These are phyloP conservation scores for Sphyrna mokarran DNA, from an alignment of 2,113 vertebrate genomes.

Conservation along the genomic window DNA sequence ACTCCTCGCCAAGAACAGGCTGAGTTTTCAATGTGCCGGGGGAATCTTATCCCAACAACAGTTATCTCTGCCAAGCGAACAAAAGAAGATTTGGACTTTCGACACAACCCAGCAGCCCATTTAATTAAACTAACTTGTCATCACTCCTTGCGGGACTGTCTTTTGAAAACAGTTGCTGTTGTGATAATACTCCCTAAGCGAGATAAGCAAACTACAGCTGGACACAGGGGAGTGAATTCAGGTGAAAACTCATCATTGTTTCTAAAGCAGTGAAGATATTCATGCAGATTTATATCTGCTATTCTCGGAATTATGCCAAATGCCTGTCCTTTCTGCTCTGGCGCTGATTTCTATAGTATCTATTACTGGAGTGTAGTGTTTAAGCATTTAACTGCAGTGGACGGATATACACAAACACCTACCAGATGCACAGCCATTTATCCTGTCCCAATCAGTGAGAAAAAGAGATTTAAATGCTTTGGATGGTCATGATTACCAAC, in stretches of 20 bases:
- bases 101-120: not conserved
- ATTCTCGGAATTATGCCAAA: not conserved
- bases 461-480: not conserved
- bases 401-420: not conserved
- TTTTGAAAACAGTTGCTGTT: not conserved
- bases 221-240: not conserved
- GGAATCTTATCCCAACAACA: not conserved
- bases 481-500: conserved; percentile 43
- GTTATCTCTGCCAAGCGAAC: not conserved
- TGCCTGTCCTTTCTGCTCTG: not conserved
- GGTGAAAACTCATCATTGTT: not conserved
- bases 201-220: not conserved
- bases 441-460: not conserved
- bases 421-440: not conserved
- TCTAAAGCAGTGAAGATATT: not conserved
- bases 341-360: not conserved
- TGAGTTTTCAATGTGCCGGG: not conserved
- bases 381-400: not conserved
- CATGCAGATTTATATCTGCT: not conserved
- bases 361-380: not conserved
- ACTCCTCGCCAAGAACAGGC: not conserved
- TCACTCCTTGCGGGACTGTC: not conserved
- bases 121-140: not conserved
- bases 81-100: not conserved
- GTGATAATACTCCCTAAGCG: not conserved